A percentile compares a stretch with the other conserved stretches of the same genome.
Conservation (phyloP, 2,888 invertebrate species). For the Acholoe squamosa region DNA sequence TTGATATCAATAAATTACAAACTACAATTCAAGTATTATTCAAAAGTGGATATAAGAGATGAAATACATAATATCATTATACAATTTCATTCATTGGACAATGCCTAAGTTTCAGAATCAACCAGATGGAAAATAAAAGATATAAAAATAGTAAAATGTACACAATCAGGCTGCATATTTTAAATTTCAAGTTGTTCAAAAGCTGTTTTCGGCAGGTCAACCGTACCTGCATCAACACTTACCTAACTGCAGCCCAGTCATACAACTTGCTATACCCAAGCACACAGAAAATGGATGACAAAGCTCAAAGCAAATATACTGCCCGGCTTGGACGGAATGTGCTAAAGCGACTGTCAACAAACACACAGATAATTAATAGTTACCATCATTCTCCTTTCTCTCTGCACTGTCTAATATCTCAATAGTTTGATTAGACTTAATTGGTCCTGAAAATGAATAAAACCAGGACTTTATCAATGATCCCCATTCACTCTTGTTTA, state of each 20-base stretch:
- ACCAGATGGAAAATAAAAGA: background rate
- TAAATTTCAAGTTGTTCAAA: no score
- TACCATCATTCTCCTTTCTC: no score
- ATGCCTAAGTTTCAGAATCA: background rate
- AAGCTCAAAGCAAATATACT: background rate
- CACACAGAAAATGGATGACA: background rate
- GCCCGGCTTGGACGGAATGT: constrained; percentile 18
- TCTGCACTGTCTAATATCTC: no score
- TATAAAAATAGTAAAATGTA: background rate
- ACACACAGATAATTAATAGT: background rate
- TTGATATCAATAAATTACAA: background rate
- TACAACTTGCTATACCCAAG: background rate
- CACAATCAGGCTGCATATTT: no score
- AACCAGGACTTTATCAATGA: no score
- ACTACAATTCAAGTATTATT: background rate
- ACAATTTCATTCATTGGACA: background rate
- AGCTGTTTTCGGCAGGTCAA: no score
- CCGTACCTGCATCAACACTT: no score
- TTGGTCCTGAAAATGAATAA: no score
- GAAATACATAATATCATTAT: background rate
- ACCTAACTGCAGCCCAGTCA: no score
- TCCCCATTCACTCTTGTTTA: no score
- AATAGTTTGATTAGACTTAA: no score
- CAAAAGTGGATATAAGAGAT: background rate
- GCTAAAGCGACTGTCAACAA: background rate